Evolutionary conservation across 2,888 invertebrate species (phyloP).

Genomic region (Tetragonisca angustula): DNA sequence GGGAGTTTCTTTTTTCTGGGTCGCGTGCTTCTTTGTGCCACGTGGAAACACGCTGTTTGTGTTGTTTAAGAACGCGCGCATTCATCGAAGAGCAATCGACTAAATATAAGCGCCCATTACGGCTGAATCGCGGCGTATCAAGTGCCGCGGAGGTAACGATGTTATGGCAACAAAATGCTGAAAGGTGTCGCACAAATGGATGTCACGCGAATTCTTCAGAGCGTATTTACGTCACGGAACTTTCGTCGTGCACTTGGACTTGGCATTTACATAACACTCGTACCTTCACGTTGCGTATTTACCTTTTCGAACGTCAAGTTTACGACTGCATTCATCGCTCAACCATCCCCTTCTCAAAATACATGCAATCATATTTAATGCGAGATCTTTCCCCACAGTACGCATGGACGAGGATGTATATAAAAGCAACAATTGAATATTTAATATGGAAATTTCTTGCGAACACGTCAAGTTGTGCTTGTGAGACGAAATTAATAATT

Average conservation of each 20-base stretch:
- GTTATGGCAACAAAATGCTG: background rate
- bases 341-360: background rate
- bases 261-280: too few relatives aligned
- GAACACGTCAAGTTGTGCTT: too few relatives aligned
- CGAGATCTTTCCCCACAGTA: background rate
- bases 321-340: background rate
- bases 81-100: conserved; percentile 4
- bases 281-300: background rate
- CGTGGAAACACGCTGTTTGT: background rate
- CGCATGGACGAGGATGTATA: background rate
- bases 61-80: conserved; percentile 18
- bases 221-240: background rate
- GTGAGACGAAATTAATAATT: too few relatives aligned
- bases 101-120: conserved; percentile 27
- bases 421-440: background rate
- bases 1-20: conserved; percentile 24
- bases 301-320: background rate
- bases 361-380: too few relatives aligned
- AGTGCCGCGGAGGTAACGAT: background rate
- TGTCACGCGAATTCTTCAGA: background rate
- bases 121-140: background rate
- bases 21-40: conserved; percentile 26
- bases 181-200: background rate
- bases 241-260: too few relatives aligned
- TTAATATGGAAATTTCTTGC: accelerated